Evolutionary conservation across 2,797 vertebrate genomes (phyloP).

Genomic region (Pangasius krempfi): DNA sequence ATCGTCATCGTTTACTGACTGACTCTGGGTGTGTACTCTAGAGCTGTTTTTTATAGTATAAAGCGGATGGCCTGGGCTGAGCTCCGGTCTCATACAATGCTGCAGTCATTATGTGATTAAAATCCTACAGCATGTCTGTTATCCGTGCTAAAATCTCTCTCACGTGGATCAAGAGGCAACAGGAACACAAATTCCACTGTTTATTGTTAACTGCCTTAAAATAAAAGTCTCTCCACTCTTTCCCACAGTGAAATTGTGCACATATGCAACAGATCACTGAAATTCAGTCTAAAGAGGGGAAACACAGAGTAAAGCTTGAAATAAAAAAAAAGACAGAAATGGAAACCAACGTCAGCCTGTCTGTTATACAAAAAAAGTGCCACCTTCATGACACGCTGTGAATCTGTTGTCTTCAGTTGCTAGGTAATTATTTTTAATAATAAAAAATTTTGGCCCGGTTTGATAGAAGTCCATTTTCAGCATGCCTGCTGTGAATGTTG

Average conservation of each 20-base stretch:
- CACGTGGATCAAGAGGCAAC: constrained; percentile 18
- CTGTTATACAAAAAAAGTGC: not conserved
- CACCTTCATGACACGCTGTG: constrained; percentile 8
- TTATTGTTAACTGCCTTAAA: constrained; percentile 11
- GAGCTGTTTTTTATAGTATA: constrained; percentile 66
- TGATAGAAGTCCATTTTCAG: constrained; percentile 11
- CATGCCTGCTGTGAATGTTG: not conserved
- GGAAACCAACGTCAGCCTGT: not conserved
- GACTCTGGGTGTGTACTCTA: constrained; percentile 52
- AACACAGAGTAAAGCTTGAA: not conserved
- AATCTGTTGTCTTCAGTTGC: constrained; percentile 39
- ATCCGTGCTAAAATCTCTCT: constrained; percentile 41
- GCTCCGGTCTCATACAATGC: constrained; percentile 68
- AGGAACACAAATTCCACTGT: constrained; percentile 11
- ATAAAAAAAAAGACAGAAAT: not conserved
- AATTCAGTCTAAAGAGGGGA: not conserved
- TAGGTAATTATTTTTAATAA: constrained; percentile 33
- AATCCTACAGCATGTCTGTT: constrained; percentile 55
- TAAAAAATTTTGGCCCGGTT: not conserved
- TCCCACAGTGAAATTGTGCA: not conserved
- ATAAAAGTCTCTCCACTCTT: not conserved
- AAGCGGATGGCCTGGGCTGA: constrained; percentile 67
- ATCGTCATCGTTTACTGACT: constrained; percentile 3
- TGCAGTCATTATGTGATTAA: constrained; percentile 81
- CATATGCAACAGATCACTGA: not conserved